These are phyloP conservation scores for Ictalurus punctatus DNA, from an alignment of 2,113 vertebrate genomes.

Conservation along the genomic window DNA sequence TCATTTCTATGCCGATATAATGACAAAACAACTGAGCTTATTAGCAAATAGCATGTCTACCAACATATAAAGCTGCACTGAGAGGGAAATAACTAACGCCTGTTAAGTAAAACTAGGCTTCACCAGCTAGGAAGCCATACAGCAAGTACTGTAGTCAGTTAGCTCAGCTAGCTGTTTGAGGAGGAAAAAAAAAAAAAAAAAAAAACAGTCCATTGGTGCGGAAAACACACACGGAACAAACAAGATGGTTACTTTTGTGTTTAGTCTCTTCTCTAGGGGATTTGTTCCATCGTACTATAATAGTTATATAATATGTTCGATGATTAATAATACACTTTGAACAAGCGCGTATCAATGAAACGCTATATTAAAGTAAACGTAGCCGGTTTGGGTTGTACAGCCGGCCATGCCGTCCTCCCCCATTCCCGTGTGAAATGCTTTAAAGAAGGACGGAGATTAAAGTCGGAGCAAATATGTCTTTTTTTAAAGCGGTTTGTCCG, in stretches of 20 bases:
- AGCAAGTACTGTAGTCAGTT: not conserved
- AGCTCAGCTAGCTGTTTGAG: not conserved
- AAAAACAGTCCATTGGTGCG: too few relatives aligned
- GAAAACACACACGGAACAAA: not conserved
- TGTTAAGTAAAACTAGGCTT: not conserved
- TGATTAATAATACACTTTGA: not conserved
- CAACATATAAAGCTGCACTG: not conserved
- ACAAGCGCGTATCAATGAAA: not conserved
- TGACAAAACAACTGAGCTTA: not conserved
- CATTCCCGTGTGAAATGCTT: constrained; percentile 40
- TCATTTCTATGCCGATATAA: not conserved
- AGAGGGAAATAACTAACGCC: not conserved
- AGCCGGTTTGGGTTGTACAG: constrained; percentile 57
- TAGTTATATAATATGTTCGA: not conserved
- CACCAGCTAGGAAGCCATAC: not conserved
- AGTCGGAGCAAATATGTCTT: constrained; percentile 50
- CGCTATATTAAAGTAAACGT: not conserved
- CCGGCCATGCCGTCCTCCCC: constrained; percentile 69
- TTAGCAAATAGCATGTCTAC: not conserved
- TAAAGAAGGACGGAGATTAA: constrained; percentile 17
- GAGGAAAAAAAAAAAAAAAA: too few relatives aligned
- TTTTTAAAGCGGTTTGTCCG: constrained; percentile 41
- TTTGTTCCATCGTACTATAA: not conserved
- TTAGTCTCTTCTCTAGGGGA: not conserved
- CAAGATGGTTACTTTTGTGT: not conserved